Evolutionary conservation across 2,888 invertebrate species (phyloP), one percentile per base, ranked within the genome.

Genomic region (Eristalinus sepulchralis): DNA sequence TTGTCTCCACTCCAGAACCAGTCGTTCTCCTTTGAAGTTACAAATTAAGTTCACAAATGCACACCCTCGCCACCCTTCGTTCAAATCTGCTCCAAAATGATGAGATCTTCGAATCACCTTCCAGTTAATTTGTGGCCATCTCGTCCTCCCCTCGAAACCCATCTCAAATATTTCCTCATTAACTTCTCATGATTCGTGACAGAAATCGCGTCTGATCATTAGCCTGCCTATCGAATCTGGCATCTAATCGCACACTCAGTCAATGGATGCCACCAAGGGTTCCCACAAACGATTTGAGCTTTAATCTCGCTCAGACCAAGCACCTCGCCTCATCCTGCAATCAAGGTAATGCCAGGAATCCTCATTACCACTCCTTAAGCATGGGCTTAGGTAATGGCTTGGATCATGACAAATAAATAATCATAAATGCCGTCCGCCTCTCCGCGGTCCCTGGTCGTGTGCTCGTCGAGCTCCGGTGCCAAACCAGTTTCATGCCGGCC

Each of bases 311-410:
- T 27, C 27, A 5, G 27, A 27, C 27, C 27, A 5, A 5, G 27
- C 5, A 5, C 27, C 27, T 27, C 27, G 27, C 27, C 27, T 27
- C 27, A 27, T 27, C 57, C 24, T 57, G 47, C 22, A 39, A 66
- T 76, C 53, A 63, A 33, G 31, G 53, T 60, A 39, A 72, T 76
- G 57, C 71, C 11, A 55, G 71, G 22, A 76, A 72, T 67, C 39
- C 67, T 80, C 84, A 84, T 84, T 84, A 80, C 84, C 71, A 67
- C 80, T 71, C 67, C 80, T 47, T 72, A 72, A 84, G 67, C 67
- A 73, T 57, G 70, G 67, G 39, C 27, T 63, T 27, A 34, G 39
- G 36, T 78, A 83, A 83, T 83, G 67, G 57, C 59, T 73, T 57
- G 72, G 73, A 83, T 83, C 72, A 78, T 83, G 63, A 68, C 83